phyloP scores from a whole-genome alignment of 2,113 vertebrate genomes.

The Sialia sialis region DNA sequence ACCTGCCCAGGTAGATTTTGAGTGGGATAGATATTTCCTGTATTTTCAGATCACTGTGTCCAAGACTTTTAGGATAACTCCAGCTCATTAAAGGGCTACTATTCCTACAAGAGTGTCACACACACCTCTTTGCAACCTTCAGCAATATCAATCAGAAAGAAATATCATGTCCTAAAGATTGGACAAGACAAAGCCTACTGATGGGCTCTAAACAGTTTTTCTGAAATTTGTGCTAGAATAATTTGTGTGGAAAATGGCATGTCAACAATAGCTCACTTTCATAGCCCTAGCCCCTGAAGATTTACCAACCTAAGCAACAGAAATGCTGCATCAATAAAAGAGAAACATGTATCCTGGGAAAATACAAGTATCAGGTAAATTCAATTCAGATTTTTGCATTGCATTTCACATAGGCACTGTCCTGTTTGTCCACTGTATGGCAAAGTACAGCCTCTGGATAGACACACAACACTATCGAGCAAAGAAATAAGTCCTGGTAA shows the following conservation, averaged over 20 bases:
- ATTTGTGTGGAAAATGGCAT: background rate
- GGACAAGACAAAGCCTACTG: background rate
- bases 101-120: background rate
- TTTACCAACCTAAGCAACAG: background rate
- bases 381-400: background rate
- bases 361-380: background rate
- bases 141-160: background rate
- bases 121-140: background rate
- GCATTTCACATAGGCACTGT: background rate
- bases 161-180: background rate
- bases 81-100: background rate
- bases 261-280: background rate
- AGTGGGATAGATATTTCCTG: background rate
- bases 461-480: background rate
- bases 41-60: background rate
- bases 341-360: background rate
- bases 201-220: background rate
- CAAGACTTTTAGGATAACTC: background rate
- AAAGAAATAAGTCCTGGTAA: background rate
- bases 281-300: background rate
- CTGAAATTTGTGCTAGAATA: background rate
- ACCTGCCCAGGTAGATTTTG: background rate
- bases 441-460: background rate
- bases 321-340: background rate
- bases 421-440: background rate